phyloP scores from a whole-genome alignment of 2,797 vertebrate genomes.

The Mormyrus proboscirostris region DNA sequence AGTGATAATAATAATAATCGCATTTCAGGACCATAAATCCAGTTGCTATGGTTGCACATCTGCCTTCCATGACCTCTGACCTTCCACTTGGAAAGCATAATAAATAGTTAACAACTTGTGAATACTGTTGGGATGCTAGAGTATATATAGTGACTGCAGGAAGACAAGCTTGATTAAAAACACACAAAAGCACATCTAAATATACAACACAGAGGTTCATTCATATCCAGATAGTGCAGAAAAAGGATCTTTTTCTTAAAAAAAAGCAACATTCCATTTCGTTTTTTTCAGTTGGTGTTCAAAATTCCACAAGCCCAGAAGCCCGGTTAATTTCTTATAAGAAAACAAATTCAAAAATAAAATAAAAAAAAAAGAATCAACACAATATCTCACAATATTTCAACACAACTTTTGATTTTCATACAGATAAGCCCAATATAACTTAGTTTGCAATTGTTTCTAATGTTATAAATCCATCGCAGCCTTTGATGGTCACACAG shows the following conservation, averaged over 20 bases:
- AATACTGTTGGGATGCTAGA: conserved; percentile 75
- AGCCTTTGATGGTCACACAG: conserved; percentile 55
- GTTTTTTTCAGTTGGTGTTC: conserved; percentile 58
- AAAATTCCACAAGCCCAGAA: conserved; percentile 69
- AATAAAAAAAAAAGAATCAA: conserved; percentile 58
- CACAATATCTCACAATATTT: conserved; percentile 69
- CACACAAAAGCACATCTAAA: conserved; percentile 85
- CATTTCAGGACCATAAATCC: conserved; percentile 66
- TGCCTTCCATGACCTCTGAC: conserved; percentile 60
- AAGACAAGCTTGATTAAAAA: conserved; percentile 87
- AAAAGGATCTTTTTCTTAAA: conserved; percentile 61
- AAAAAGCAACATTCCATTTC: conserved; percentile 72
- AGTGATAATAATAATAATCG: conserved; percentile 53
- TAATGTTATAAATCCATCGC: conserved; percentile 60
- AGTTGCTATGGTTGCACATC: conserved; percentile 64
- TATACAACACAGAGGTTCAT: conserved; percentile 80
- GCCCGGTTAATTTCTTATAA: conserved; percentile 49
- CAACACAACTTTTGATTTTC: conserved; percentile 63
- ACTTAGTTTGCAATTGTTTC: conserved; percentile 65
- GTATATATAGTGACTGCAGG: conserved; percentile 79
- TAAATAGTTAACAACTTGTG: conserved; percentile 72
- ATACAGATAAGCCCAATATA: conserved; percentile 73
- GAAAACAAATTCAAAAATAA: conserved; percentile 40
- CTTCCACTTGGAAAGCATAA: conserved; percentile 74
- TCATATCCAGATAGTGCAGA: conserved; percentile 86